These are phyloP conservation scores for Buteo buteo DNA, from an alignment of 2,113 vertebrate genomes.

Conservation along the genomic window DNA sequence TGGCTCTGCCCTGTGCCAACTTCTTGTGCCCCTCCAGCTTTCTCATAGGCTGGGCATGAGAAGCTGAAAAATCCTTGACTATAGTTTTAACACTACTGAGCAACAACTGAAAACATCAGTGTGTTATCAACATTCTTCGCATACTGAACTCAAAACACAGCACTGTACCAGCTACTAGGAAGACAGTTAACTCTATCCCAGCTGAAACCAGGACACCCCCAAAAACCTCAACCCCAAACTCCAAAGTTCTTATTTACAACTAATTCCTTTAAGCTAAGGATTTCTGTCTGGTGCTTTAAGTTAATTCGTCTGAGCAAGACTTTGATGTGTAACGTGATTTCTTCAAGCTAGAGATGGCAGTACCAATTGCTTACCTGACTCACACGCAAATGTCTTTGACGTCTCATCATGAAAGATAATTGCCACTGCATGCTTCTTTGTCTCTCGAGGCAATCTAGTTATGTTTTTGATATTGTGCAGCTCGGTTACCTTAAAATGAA, in stretches of 20 bases:
- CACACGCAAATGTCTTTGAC: constrained; percentile 97
- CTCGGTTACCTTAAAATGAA: constrained; percentile 90
- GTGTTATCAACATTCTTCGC: no score
- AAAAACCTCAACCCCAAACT: neutral
- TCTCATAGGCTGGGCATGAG: no score
- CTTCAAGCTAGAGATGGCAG: constrained; percentile 15
- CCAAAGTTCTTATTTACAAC: neutral
- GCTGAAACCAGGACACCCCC: no score
- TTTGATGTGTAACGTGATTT: constrained; percentile 24
- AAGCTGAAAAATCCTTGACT: no score
- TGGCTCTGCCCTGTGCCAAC: no score
- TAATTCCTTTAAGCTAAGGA: constrained; percentile 53
- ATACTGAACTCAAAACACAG: no score
- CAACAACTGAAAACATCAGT: no score
- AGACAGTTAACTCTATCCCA: no score
- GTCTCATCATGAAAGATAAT: constrained; percentile 98
- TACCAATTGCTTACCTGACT: constrained; percentile 88
- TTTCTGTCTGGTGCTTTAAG: neutral
- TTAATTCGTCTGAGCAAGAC: constrained; percentile 7
- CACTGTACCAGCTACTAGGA: no score
- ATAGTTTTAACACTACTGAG: no score
- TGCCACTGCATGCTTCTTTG: constrained; percentile 96
- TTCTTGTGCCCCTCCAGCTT: no score
- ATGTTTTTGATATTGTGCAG: constrained; percentile 98
- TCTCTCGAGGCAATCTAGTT: constrained; percentile 95